Evolutionary conservation across 2,888 invertebrate genomes (phyloP), one percentile per base, ranked within the genome.

Genomic region (Frankliniella fusca): DNA sequence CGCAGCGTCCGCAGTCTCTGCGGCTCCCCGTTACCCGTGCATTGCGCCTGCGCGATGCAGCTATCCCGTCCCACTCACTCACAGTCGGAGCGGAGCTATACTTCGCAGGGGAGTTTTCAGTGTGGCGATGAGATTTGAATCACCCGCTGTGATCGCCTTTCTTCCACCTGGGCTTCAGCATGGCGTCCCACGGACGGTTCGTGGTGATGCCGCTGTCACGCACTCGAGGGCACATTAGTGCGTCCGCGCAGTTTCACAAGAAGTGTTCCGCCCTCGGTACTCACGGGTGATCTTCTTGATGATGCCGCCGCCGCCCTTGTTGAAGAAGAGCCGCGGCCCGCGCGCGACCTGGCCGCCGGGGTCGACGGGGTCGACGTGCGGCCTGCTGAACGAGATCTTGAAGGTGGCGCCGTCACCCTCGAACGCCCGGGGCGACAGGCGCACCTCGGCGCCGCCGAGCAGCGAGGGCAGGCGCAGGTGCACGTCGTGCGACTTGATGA

Each of bases 401-500:
- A 95, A 87, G 0, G 94, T 93, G 5, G 86, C 87, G 0, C 95
- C 95, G 83, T 92, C 93, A 82, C 92, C 93, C 82, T 93, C 94
- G 80, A 95, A 88, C 0, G 93, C 91, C 28, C 92, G 89, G 0
- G 95, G 95, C 15, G 94, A 94, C 80, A 95, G 90, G 85, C 92
- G 93, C 84, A 95, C 88, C 15, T 91, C 91, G 0, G 93, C 92
- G 11, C 94, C 94, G 80, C 93, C 92, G 86, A 94, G 94, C 86
- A 94, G 89, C 83, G 93, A 92, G 0, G 95, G 95, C 81, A 96
- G 86, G 80, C 91, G 89, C 70, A 95, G 84, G 85, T 93, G 93
- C 87, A 95, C 89, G 86, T 95, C 93, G 85, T 95, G 94, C 0
- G 94, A 94, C 87, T 93, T 92, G 48, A 95, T 88, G 86, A 95